These are phyloP conservation scores for Nowickia ferox DNA, from an alignment of 2,888 invertebrate genomes.

Conservation along the genomic window DNA sequence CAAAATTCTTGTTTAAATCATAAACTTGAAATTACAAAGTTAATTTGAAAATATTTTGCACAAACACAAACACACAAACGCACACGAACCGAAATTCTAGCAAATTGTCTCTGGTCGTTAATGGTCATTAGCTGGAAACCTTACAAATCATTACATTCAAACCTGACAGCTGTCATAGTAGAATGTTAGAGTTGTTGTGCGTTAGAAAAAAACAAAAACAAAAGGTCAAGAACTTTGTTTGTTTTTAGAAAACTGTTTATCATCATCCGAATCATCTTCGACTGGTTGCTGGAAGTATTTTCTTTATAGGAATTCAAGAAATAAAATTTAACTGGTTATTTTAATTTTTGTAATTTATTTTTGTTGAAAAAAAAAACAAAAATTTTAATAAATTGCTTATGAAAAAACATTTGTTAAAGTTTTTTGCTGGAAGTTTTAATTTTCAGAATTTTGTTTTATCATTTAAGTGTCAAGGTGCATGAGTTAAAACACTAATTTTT, in stretches of 20 bases:
- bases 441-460: constrained; percentile 19
- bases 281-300: not conserved
- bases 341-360: constrained; percentile 38
- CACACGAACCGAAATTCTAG: not conserved
- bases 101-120: constrained; percentile 35
- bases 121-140: constrained; percentile 55
- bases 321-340: constrained; percentile 30
- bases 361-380: constrained; percentile 27
- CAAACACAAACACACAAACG: constrained; percentile 1
- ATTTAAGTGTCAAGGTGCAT: constrained; percentile 61
- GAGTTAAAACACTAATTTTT: not conserved
- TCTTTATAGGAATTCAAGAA: constrained; percentile 19
- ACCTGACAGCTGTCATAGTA: constrained; percentile 62
- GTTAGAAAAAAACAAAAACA: not conserved
- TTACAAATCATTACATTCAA: constrained; percentile 45
- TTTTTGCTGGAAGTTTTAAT: constrained; percentile 18
- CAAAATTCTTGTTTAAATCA: constrained; percentile 45
- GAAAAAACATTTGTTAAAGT: constrained; percentile 32
- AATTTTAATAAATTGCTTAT: constrained; percentile 47
- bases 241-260: constrained; percentile 12
- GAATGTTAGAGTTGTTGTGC: constrained; percentile 8
- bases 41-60: constrained; percentile 42
- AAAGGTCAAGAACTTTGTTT: constrained; percentile 64
- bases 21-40: constrained; percentile 53
- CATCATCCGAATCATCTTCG: constrained; percentile 27